Conservation (phyloP, 2,888 invertebrate species). For the Mantis religiosa region DNA sequence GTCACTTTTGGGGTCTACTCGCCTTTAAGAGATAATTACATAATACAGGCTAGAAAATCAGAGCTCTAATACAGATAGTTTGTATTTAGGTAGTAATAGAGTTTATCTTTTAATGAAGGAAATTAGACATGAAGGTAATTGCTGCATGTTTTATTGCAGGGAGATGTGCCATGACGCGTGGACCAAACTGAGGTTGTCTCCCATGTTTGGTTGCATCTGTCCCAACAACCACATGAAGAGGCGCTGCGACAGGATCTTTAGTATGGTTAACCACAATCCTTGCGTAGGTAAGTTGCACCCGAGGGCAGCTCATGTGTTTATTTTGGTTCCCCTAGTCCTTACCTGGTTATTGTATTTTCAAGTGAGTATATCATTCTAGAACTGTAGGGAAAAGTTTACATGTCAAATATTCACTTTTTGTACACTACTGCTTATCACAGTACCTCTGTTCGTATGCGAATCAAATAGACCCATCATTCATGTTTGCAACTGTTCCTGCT, state of each 20-base stretch:
- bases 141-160: conserved; percentile 49
- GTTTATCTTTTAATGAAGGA: no score
- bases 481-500: not conserved
- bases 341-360: not conserved
- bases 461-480: not conserved
- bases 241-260: conserved; percentile 83
- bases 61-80: not conserved
- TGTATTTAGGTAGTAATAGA: no score
- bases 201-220: conserved; percentile 90
- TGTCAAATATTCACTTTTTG: not conserved
- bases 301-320: not conserved
- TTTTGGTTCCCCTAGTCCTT: not conserved
- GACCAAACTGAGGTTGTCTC: conserved; percentile 80
- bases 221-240: conserved; percentile 85
- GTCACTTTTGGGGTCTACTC: no score
- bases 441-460: not conserved
- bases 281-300: conserved; percentile 76
- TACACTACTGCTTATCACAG: not conserved
- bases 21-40: not conserved
- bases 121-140: not conserved
- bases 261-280: conserved; percentile 87
- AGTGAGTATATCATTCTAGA: not conserved
- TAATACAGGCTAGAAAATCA: no score
- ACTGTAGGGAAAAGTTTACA: not conserved
- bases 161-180: conserved; percentile 83